Conservation (phyloP, 2,888 invertebrate species). For the Sclerodermus sp. region DNA sequence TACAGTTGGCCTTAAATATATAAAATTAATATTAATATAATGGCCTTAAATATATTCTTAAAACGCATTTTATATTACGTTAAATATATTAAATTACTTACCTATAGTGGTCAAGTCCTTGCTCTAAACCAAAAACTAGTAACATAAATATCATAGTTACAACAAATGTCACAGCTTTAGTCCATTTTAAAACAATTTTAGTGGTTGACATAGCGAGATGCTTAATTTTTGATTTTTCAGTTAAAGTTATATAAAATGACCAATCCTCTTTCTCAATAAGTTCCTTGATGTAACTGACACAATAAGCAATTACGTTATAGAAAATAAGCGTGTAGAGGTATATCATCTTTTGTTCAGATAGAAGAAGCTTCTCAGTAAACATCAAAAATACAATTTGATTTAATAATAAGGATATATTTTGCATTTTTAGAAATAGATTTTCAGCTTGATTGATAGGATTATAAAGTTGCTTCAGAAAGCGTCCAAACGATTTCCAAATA, state of each 20-base stretch:
- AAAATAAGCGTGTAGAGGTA: conserved; percentile 79
- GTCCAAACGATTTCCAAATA: conserved; percentile 34
- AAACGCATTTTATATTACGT: not conserved
- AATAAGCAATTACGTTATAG: conserved; percentile 80
- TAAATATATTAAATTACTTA: conserved; percentile 21
- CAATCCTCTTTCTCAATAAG: conserved; percentile 75
- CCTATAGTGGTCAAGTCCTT: conserved; percentile 73
- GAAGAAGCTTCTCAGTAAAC: conserved; percentile 70
- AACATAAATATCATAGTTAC: conserved; percentile 77
- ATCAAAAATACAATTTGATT: conserved; percentile 76
- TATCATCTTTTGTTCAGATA: conserved; percentile 63
- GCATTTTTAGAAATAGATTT: conserved; percentile 68
- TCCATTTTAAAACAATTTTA: conserved; percentile 79
- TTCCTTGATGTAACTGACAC: conserved; percentile 74
- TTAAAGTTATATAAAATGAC: conserved; percentile 75
- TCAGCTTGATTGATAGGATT: conserved; percentile 69
- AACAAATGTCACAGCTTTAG: conserved; percentile 78
- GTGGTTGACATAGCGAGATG: conserved; percentile 82
- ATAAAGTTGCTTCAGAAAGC: conserved; percentile 56
- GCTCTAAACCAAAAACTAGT: conserved; percentile 73
- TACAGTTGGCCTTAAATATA: conserved; percentile 62
- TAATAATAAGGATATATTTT: conserved; percentile 70
- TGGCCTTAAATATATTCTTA: no score
- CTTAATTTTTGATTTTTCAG: conserved; percentile 71
- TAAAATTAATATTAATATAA: not conserved